Conservation (phyloP, 2,888 invertebrate species). For the Pherbina coryleti region DNA sequence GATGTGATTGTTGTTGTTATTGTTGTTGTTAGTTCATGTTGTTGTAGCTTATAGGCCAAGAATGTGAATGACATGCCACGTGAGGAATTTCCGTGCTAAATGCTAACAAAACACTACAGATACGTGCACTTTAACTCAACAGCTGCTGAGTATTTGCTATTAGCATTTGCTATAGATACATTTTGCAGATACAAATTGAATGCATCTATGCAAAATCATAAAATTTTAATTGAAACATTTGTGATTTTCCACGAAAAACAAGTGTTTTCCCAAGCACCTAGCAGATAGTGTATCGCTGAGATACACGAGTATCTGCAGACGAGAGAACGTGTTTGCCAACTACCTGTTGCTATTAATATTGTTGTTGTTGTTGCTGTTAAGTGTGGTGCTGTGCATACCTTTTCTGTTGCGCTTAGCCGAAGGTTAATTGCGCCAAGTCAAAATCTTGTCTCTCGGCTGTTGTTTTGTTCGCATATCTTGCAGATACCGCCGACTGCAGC, state of each 20-base stretch:
- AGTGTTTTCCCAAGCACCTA: conserved; percentile 10
- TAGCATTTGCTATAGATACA: background rate
- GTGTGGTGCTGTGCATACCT: background rate
- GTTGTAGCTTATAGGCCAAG: background rate
- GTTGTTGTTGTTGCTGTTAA: background rate
- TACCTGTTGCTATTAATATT: conserved; percentile 22
- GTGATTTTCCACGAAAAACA: conserved; percentile 8
- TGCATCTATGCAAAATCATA: background rate
- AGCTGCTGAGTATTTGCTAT: background rate
- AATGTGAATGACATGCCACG: conserved; percentile 33
- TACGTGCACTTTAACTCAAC: background rate
- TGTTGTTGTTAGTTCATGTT: background rate
- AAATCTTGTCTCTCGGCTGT: background rate
- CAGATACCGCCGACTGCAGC: background rate
- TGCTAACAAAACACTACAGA: conserved; percentile 4
- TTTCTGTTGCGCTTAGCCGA: background rate
- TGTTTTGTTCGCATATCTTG: background rate
- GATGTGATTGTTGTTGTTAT: background rate
- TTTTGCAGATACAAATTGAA: background rate
- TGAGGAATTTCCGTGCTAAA: conserved; percentile 35
- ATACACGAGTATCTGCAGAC: background rate
- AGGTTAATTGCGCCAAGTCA: conserved; percentile 16
- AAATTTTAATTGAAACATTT: conserved; percentile 22
- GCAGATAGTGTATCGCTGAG: conserved; percentile 25
- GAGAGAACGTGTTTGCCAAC: conserved; percentile 17